Evolutionary conservation across 2,888 invertebrate genomes (phyloP), one percentile per base, ranked within the genome.

Genomic region (Elegia similella): DNA sequence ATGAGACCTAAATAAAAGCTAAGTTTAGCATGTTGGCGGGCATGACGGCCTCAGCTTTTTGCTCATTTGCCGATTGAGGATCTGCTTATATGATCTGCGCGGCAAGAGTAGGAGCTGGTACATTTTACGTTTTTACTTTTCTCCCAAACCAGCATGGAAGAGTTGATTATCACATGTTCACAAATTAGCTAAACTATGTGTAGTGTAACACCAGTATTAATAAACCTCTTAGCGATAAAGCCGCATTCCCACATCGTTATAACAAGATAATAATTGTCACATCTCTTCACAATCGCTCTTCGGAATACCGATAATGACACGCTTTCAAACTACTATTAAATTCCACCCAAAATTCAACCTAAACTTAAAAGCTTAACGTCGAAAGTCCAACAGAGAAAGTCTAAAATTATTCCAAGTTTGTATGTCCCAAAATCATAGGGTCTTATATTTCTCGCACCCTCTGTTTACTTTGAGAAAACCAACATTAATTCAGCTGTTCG

Each of bases 381-480:
- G 58, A 53, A 66, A 66, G 69, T 55, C 23, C 6, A 7, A n/a
- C 6, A 15, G 6, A 10, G 5, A 48, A 17, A 30, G 15, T 16
- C 6, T n/a, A 6, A 48, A 56, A 29, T 48, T 42, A 29, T 23
- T 42, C 42, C 56, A 30, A 46, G 43, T 55, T 69, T 65, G 68
- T 70, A 71, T 74, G 65, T 64, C 64, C 68, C 66, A 73, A 77
- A 83, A 80, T 77, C 74, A 75, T 68, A 61, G 66, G 59, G 56
- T 62, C 62, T 61, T 59, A 63, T 17, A 64, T 58, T 59, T 59
- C 61, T 67, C 69, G 68, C 69, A 66, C 72, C 63, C 66, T 72
- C 66, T 85, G 81, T 86, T 87, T 86, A 80, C 82, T 82, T 80
- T 78, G 77, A 80, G 75, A 68, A 50, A 70, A 76, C 72, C 73